Conservation (phyloP, 2,797 vertebrate genomes). For the Malacoctenus gilli region DNA sequence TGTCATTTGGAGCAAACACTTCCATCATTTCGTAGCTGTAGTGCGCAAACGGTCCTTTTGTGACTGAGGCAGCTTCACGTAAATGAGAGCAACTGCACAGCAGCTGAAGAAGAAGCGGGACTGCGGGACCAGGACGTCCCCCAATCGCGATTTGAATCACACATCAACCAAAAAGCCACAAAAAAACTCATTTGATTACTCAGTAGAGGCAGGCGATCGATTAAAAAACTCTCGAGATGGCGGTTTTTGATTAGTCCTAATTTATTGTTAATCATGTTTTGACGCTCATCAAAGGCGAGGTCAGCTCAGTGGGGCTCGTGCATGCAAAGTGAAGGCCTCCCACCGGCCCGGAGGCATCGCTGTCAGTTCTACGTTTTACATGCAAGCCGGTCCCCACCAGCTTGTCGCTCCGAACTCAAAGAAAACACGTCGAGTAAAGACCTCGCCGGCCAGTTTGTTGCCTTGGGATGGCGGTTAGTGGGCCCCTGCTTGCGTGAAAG, state of each 20-base stretch:
- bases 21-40: constrained; percentile 32
- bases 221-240: constrained; percentile 44
- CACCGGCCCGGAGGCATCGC: constrained; percentile 13
- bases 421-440: constrained; percentile 17
- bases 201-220: constrained; percentile 41
- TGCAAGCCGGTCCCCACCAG: constrained; percentile 24
- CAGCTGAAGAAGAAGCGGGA: constrained; percentile 71
- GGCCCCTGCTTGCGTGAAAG: neutral
- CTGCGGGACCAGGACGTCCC: constrained; percentile 54
- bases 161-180: constrained; percentile 29
- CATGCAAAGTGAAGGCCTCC: constrained; percentile 43
- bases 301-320: constrained; percentile 39
- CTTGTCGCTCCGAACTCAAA: too few relatives aligned
- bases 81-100: constrained; percentile 76
- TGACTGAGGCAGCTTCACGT: constrained; percentile 51
- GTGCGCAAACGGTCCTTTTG: constrained; percentile 27
- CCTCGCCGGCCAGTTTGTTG: neutral
- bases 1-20: constrained; percentile 50
- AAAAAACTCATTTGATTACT: constrained; percentile 27
- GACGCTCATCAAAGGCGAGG: constrained; percentile 17
- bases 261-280: constrained; percentile 28
- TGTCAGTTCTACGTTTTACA: constrained; percentile 21
- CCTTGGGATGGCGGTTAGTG: neutral
- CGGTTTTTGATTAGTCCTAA: constrained; percentile 34
- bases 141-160: constrained; percentile 55